Evolutionary conservation across 2,113 vertebrate genomes (phyloP), one percentile per base, ranked within the genome.

Genomic region (Theristicus caerulescens): DNA sequence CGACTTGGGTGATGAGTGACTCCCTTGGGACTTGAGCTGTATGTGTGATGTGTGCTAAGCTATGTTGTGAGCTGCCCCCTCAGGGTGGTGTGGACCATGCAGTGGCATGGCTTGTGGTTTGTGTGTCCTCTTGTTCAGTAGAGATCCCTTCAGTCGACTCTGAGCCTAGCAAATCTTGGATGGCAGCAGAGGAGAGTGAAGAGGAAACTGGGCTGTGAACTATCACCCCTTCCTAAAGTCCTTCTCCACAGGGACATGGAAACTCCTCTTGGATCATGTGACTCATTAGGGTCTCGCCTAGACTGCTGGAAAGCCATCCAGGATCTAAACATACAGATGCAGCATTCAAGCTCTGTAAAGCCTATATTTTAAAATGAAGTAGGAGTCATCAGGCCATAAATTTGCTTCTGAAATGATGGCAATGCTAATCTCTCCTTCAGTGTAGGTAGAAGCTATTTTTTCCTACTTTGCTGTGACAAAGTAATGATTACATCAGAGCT

Each of bases 381-480:
- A 95, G 91, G 77, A 92, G 76, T 90, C 76, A 81, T 76, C 77
- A 57, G 90, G 86, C 92, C 94, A 95, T 93, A 95, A 94, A 95
- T 90, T 92, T 96, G 83, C 69, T 88, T 93, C 77, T 94, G 83
- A 96, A 92, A 93, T 93, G 9, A 93, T 92, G 88, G 69, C 62
- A 78, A 83, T 92, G 88, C 62, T 96, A 86, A 92, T 94, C 76
- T 86, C 64, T 94, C 82, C 62, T 88, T 77, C 20, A 64, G 80
- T 92, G 94, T 92, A 92, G 90, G 88, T 79, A 84, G 88, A 79
- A 94, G 73, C 36, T 95, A 61, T 84, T 94, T 90, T 38, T 70
- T 16, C n/a, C 20, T 42, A 25, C 24, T 91, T 89, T 72, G 34
- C 54, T 72, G 36, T 73, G 71, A 46, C 82, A 93, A 90, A 88